Base-by-base conservation (phyloP, 2,113 vertebrate genomes). In the Pholis gunnellus region DNA sequence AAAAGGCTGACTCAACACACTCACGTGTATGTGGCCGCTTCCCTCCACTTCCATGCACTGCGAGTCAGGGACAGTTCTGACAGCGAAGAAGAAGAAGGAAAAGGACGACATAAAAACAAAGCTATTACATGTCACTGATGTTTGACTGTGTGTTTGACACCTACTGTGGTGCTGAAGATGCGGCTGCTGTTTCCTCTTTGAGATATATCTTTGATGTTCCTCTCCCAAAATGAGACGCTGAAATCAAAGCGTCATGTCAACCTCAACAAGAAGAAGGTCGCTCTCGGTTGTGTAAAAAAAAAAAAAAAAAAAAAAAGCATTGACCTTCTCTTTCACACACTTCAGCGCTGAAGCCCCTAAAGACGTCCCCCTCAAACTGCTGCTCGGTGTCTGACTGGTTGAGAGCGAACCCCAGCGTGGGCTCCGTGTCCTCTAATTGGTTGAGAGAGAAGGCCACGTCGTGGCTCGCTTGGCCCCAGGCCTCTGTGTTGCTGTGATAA, bases 31-130 rank as follows among this genome's bases (percentile, higher is more conserved):
- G 44, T 68, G 29, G 18, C 50, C 13, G 3, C 75, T 68, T 46
- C 74, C 88, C 86, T 89, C 78, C 13, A 20, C 40, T 36, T 65
- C 79, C 20, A 50, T 40, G 29, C 15, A 56, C 60, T 66, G 75
- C 7, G 87, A 66, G 42, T 85, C 84, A 36, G 74, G 84, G 25
- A 90, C 86, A 73, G 75, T 84, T 80, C 93, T 95, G 52, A 66
- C 8, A 73, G 52, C 2, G 85, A 72, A 44, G 31, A 8, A 52
- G 82, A 69, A 63, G 31, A 13, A 50, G 3, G 29, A 31, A 83
- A 29, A 65, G 11, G 25, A 59, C 25, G 2, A 54, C 1, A 5
- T 68, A 0, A 78, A 50, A 38, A 60, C 3, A 68, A 59, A 75
- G 0, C 5, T 74, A 6, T 54, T 7, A 9, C 13, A 10, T 9